These are phyloP conservation scores for Whitmania pigra DNA, from an alignment of 1,140 invertebrate genomes.

Conservation along the genomic window DNA sequence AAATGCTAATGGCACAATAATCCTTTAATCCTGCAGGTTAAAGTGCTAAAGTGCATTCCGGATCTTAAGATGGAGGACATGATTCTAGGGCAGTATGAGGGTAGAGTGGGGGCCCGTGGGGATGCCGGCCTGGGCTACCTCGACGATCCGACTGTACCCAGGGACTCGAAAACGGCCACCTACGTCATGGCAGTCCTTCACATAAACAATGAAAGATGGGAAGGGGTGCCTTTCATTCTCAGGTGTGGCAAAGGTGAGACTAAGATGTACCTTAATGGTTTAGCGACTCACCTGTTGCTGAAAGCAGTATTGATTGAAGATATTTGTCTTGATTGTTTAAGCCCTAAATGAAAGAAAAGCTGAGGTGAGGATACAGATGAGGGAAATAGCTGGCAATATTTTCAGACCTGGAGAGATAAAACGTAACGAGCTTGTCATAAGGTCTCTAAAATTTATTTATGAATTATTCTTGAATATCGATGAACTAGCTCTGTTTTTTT, in stretches of 20 bases:
- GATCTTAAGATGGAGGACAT: constrained; percentile 66
- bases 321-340: constrained; percentile 30
- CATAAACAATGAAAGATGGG: constrained; percentile 97
- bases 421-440: constrained; percentile 78
- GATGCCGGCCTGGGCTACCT: constrained; percentile 73
- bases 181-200: constrained; percentile 74
- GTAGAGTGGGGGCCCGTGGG: constrained; percentile 63
- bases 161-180: constrained; percentile 77
- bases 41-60: constrained; percentile 77
- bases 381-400: constrained; percentile 80
- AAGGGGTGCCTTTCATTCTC: constrained; percentile 93
- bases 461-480: too few species aligned
- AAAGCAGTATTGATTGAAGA: too few species aligned
- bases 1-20: background rate
- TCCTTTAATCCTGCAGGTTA: constrained; percentile 51
- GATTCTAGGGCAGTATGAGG: constrained; percentile 92
- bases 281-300: too few species aligned
- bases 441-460: too few species aligned
- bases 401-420: constrained; percentile 71
- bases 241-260: constrained; percentile 80
- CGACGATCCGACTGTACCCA: constrained; percentile 85
- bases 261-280: background rate
- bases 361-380: constrained; percentile 92
- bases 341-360: constrained; percentile 96
- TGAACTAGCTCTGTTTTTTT: too few species aligned